A percentile compares a stretch with the other conserved stretches of the same genome.
Conservation (phyloP, 2,888 invertebrate species). For the Sarcophaga caerulescens region DNA sequence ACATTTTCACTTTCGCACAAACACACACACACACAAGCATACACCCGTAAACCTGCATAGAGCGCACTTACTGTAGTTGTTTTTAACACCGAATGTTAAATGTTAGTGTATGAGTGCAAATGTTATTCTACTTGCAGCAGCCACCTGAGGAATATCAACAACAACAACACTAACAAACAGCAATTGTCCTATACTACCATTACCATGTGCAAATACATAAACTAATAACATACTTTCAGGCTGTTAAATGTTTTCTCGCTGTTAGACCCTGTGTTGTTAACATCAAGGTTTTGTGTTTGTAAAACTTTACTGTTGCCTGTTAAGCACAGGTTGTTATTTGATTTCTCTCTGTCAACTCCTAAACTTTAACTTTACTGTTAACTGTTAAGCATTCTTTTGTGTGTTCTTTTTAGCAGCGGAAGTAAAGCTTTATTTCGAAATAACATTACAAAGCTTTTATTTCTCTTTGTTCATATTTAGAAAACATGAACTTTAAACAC, state of each 20-base stretch:
- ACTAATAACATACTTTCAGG: not conserved
- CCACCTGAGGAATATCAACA: slow-evolving; percentile 73
- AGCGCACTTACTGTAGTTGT: slow-evolving; percentile 39
- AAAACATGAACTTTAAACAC: not conserved
- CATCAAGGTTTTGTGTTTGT: not conserved
- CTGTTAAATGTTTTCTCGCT: not conserved
- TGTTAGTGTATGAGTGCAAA: slow-evolving; percentile 48
- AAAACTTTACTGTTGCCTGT: not conserved
- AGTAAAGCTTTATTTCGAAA: not conserved
- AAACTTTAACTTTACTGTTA: not conserved
- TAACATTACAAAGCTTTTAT: not conserved
- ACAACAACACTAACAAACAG: not conserved
- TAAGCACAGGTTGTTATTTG: too few relatives aligned
- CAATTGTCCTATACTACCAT: not conserved
- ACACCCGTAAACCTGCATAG: not conserved
- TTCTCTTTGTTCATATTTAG: not conserved
- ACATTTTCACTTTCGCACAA: not conserved
- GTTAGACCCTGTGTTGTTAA: not conserved
- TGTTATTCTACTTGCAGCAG: slow-evolving; percentile 71
- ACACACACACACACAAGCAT: not conserved
- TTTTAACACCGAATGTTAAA: slow-evolving; percentile 3
- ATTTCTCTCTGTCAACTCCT: too few relatives aligned
- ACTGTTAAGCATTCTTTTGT: not conserved
- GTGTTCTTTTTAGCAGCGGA: not conserved
- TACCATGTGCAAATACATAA: too few relatives aligned